Conservation (phyloP, 2,797 vertebrate species). For the Staurois parvus region DNA sequence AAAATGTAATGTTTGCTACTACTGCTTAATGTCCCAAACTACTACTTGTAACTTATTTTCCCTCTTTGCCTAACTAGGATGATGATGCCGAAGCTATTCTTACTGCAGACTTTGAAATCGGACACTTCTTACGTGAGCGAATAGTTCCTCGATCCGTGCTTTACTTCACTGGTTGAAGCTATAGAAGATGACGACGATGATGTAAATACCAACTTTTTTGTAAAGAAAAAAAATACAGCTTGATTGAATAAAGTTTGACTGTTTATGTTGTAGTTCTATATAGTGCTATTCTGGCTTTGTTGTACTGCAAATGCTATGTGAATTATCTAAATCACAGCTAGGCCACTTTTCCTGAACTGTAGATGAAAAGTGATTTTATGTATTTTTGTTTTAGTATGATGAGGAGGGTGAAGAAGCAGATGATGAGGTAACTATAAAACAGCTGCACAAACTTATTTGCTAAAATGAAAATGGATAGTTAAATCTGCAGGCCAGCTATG, state of each 20-base stretch:
- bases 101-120: slow-evolving; percentile 96
- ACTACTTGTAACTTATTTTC: not conserved
- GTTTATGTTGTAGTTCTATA: too few species aligned
- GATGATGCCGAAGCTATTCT: slow-evolving; percentile 95
- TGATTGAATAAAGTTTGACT: too few species aligned
- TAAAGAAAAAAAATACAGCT: too few species aligned
- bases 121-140: slow-evolving; percentile 95
- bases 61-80: slow-evolving; percentile 76
- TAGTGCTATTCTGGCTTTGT: too few species aligned
- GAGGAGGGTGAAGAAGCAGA: slow-evolving; percentile 98
- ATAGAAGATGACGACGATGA: slow-evolving; percentile 99
- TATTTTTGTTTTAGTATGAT: slow-evolving; percentile 85
- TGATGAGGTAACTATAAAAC: slow-evolving; percentile 84
- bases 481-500: not conserved
- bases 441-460: not conserved
- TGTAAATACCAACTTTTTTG: slow-evolving; percentile 78
- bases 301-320: too few species aligned
- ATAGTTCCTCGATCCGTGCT: slow-evolving; percentile 95
- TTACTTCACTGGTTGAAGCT: slow-evolving; percentile 98
- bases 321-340: too few species aligned
- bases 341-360: too few species aligned
- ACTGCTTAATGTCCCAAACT: not conserved
- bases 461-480: not conserved
- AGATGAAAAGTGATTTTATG: not conserved
- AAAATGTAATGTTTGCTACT: too few species aligned